A percentile compares a stretch with the other conserved stretches of the same genome.
Evolutionary conservation across 2,797 vertebrate genomes (phyloP).

Genomic region (Trematomus bernacchii): DNA sequence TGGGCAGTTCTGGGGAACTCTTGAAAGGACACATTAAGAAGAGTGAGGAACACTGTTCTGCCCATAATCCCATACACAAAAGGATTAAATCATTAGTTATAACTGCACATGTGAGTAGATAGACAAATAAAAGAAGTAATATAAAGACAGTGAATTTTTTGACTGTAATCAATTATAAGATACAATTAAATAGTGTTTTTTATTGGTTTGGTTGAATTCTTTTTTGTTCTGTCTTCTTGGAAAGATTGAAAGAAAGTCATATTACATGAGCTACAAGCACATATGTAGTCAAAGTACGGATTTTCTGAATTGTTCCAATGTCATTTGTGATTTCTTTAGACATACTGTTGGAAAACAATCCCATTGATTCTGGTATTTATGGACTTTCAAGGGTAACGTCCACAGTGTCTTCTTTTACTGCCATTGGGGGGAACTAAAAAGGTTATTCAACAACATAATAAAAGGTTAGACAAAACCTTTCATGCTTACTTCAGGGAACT

Average conservation of each 20-base stretch:
- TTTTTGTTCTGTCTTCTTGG: too few relatives aligned
- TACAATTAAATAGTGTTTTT: too few relatives aligned
- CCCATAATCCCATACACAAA: background rate
- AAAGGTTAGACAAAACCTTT: too few relatives aligned
- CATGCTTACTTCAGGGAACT: background rate
- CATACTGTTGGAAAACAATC: background rate
- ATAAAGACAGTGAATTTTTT: too few relatives aligned
- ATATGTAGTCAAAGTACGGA: too few relatives aligned
- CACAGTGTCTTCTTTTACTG: too few relatives aligned
- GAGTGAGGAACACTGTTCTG: background rate
- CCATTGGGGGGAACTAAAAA: background rate
- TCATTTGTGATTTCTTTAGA: background rate
- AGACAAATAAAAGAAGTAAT: too few relatives aligned
- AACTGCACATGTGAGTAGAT: background rate
- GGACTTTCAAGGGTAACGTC: too few relatives aligned
- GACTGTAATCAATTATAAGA: too few relatives aligned
- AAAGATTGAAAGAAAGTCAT: too few relatives aligned
- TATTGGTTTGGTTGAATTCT: too few relatives aligned
- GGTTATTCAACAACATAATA: background rate
- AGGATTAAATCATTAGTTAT: background rate
- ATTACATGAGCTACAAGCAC: too few relatives aligned
- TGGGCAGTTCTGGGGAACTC: constrained; percentile 76
- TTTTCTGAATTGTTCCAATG: background rate
- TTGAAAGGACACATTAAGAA: constrained; percentile 25
- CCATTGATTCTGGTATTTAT: background rate